A percentile compares a stretch with the other conserved stretches of the same genome.
phyloP scores from a whole-genome alignment of 2,888 invertebrate species.

The Mamestra brassicae region DNA sequence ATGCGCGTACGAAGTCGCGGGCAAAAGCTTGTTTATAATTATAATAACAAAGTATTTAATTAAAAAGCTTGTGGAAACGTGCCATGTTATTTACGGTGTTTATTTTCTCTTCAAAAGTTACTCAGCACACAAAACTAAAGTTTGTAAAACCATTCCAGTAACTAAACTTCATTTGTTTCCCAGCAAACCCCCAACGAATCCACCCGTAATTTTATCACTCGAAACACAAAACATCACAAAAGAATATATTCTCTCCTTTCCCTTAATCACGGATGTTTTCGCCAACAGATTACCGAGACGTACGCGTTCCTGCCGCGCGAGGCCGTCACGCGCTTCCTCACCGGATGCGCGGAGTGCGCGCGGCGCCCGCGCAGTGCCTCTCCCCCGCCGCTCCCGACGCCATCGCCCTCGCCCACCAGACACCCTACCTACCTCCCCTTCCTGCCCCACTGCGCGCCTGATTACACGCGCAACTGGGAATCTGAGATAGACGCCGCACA shows the following conservation, averaged over 20 bases:
- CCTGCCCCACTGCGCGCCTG: slow-evolving; percentile 85
- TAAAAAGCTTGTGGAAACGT: not conserved
- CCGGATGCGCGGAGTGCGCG: slow-evolving; percentile 98
- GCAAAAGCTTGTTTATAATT: not conserved
- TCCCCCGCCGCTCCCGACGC: slow-evolving; percentile 89
- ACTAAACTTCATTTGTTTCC: slow-evolving; percentile 27
- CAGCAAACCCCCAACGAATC: slow-evolving; percentile 9
- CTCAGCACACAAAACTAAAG: not conserved
- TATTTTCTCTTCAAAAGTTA: not conserved
- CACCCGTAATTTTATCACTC: slow-evolving; percentile 47
- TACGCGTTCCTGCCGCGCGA: slow-evolving; percentile 98
- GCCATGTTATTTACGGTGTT: not conserved
- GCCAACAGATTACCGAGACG: slow-evolving; percentile 97
- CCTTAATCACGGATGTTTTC: slow-evolving; percentile 76
- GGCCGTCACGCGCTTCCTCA: slow-evolving; percentile 98
- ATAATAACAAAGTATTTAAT: not conserved
- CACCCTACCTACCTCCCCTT: slow-evolving; percentile 86
- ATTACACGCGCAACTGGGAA: slow-evolving; percentile 89
- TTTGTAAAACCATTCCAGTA: slow-evolving; percentile 1
- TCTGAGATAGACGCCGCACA: slow-evolving; percentile 89
- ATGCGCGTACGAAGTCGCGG: no score
- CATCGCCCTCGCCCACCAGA: slow-evolving; percentile 88
- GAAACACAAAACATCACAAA: slow-evolving; percentile 59
- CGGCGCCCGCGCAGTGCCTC: slow-evolving; percentile 93
- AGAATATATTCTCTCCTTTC: slow-evolving; percentile 61